A percentile compares a stretch with the other conserved stretches of the same genome.
These are phyloP conservation scores for Chelonia mydas DNA, from an alignment of 2,797 vertebrate genomes.

Conservation along the genomic window DNA sequence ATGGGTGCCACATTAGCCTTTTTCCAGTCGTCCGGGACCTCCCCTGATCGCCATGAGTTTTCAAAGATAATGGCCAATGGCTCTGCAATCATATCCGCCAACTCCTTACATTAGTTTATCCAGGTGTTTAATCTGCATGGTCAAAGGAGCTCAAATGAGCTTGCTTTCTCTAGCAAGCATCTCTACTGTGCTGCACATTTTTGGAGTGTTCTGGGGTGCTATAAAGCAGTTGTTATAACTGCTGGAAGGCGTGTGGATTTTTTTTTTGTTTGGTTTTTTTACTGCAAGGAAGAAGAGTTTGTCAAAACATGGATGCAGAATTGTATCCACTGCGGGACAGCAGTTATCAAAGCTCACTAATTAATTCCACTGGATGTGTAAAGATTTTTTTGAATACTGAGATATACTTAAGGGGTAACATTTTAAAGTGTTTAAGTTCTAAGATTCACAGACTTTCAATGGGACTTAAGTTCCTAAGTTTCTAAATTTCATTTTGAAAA, in stretches of 20 bases:
- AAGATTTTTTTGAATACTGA: background rate
- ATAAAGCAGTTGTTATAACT: background rate
- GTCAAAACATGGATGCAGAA: background rate
- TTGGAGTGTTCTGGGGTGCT: background rate
- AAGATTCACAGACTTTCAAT: background rate
- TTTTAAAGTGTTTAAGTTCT: background rate
- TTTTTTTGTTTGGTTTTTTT: background rate
- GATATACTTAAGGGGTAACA: background rate
- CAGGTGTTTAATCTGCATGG: background rate
- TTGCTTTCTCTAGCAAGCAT: background rate
- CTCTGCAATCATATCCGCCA: too few relatives aligned
- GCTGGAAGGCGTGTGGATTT: background rate
- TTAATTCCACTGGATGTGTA: background rate
- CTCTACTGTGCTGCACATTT: background rate
- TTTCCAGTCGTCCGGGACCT: too few relatives aligned
- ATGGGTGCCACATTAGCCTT: too few relatives aligned
- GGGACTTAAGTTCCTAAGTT: background rate
- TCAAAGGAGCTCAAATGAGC: background rate
- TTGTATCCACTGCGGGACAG: background rate
- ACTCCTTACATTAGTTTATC: rapidly evolving
- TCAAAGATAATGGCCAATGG: too few relatives aligned
- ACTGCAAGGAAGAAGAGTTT: background rate
- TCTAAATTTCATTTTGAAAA: background rate
- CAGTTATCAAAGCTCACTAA: background rate
- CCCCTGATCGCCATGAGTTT: too few relatives aligned